These are phyloP conservation scores for Drosophila fuyamai DNA, from an alignment of 1,140 invertebrate species.

Conservation along the genomic window DNA sequence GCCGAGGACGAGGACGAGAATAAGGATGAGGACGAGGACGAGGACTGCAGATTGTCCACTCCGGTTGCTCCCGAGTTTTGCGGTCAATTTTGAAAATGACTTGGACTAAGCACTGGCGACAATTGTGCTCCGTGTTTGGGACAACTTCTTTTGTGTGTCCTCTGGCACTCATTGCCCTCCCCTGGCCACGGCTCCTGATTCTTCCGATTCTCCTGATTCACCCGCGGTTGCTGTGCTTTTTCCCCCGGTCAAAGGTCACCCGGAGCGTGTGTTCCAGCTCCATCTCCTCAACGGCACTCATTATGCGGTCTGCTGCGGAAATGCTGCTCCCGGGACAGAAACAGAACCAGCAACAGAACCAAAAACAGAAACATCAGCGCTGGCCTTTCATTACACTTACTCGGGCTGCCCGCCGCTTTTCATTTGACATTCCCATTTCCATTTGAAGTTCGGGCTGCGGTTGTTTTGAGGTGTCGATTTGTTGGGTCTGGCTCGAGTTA, in stretches of 20 bases:
- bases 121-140: slow-evolving; percentile 62
- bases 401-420: slow-evolving; percentile 58
- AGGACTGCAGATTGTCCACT: slow-evolving; percentile 34
- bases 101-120: slow-evolving; percentile 77
- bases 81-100: slow-evolving; percentile 83
- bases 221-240: neutral
- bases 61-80: slow-evolving; percentile 43
- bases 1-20: slow-evolving; percentile 20
- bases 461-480: slow-evolving; percentile 76
- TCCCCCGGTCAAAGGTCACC: slow-evolving; percentile 29
- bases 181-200: slow-evolving; percentile 14
- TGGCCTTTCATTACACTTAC: slow-evolving; percentile 75
- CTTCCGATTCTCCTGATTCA: neutral
- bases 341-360: neutral
- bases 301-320: slow-evolving; percentile 83
- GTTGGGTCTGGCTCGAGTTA: slow-evolving; percentile 59
- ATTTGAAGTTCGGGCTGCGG: slow-evolving; percentile 37
- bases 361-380: neutral
- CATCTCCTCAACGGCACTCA: slow-evolving; percentile 54
- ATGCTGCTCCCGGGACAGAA: slow-evolving; percentile 32
- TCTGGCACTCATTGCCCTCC: slow-evolving; percentile 80
- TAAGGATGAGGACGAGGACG: neutral
- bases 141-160: slow-evolving; percentile 70
- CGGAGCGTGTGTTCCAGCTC: slow-evolving; percentile 20
- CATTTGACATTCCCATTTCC: slow-evolving; percentile 75